Conservation (phyloP, 2,113 vertebrate genomes). For the Leptobrachium leishanense region DNA sequence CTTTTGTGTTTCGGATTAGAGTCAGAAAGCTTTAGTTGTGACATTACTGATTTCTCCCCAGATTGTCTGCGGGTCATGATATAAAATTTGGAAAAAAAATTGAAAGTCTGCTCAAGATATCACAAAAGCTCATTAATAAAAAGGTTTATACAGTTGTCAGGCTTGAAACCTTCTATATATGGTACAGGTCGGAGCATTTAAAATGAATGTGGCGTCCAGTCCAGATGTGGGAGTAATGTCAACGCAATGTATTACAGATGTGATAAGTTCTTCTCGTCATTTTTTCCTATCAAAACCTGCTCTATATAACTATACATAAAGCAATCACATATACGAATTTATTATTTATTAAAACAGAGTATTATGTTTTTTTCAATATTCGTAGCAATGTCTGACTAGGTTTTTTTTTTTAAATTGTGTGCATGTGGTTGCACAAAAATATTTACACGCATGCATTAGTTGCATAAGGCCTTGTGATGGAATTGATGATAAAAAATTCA, state of each 20-base stretch:
- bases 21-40: slow-evolving; percentile 39
- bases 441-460: no score
- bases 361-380: no score
- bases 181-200: slow-evolving; percentile 30
- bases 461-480: no score
- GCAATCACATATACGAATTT: no score
- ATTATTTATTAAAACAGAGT: no score
- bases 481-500: no score
- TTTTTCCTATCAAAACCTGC: neutral
- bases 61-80: slow-evolving; percentile 42
- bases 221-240: slow-evolving; percentile 34
- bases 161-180: slow-evolving; percentile 29
- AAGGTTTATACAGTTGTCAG: slow-evolving; percentile 40
- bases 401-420: no score
- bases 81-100: slow-evolving; percentile 31
- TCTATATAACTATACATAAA: no score
- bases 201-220: slow-evolving; percentile 39
- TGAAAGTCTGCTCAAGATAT: slow-evolving; percentile 40
- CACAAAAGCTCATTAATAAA: slow-evolving; percentile 38
- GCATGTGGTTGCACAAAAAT: no score
- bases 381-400: no score
- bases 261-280: slow-evolving; percentile 4
- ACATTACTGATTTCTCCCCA: slow-evolving; percentile 46
- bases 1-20: slow-evolving; percentile 26
- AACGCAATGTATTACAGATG: slow-evolving; percentile 40